phyloP scores from a whole-genome alignment of 2,113 vertebrate genomes.

The Oreotrochilus melanogaster region DNA sequence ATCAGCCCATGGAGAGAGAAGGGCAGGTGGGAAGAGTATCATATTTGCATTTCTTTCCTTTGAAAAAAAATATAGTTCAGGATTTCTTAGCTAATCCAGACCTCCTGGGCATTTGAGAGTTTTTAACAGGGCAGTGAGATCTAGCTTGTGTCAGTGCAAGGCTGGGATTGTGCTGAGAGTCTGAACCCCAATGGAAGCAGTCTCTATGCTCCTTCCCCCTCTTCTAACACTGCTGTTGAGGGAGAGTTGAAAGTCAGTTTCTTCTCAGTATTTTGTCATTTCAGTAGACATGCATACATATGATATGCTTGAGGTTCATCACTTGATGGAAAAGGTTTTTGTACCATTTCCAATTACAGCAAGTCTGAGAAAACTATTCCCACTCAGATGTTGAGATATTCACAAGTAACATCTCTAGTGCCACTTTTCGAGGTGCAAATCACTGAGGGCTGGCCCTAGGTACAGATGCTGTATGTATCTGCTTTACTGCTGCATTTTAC shows the following conservation, averaged over 20 bases:
- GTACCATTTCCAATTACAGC: not conserved
- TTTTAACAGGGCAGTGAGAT: not conserved
- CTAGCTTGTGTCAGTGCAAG: too few relatives aligned
- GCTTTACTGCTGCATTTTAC: not conserved
- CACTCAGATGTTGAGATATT: not conserved
- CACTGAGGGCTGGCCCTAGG: not conserved
- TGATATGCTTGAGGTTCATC: not conserved
- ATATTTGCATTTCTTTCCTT: not conserved
- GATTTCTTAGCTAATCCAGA: not conserved
- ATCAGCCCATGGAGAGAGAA: not conserved
- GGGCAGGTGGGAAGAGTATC: not conserved
- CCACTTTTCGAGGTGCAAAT: not conserved
- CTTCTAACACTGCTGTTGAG: not conserved
- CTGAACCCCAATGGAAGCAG: not conserved
- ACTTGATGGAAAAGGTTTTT: not conserved
- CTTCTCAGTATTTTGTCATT: not conserved
- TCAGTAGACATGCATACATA: not conserved
- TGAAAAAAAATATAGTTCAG: not conserved
- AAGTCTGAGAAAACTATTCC: not conserved
- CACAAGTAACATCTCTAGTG: not conserved
- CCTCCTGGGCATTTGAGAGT: rapidly evolving
- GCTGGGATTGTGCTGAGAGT: not conserved
- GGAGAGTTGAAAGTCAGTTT: not conserved
- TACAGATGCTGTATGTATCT: not conserved
- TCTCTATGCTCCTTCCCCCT: not conserved